These are phyloP conservation scores for Dynastes tityus DNA, from an alignment of 2,888 invertebrate genomes.

Conservation along the genomic window DNA sequence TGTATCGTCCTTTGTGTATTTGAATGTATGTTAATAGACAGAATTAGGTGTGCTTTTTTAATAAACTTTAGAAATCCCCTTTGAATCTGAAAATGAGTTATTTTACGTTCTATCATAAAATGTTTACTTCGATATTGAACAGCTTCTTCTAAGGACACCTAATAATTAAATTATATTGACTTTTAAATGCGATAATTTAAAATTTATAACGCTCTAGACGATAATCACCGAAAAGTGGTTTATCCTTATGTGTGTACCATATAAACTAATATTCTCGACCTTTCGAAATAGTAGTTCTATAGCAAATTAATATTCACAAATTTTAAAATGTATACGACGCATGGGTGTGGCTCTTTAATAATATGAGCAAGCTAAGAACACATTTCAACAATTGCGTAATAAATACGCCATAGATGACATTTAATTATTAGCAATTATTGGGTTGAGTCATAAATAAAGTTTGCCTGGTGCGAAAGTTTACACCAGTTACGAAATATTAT, in stretches of 20 bases:
- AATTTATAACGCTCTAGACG: background rate
- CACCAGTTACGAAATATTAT: no score
- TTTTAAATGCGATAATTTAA: background rate
- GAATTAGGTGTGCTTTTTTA: no score
- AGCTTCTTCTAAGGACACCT: background rate
- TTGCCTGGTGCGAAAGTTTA: no score
- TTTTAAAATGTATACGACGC: background rate
- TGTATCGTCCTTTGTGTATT: no score
- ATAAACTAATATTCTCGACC: slow-evolving; percentile 27
- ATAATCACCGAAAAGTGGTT: background rate
- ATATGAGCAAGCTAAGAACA: background rate
- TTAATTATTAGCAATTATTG: background rate
- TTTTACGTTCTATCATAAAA: background rate
- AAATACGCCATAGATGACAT: background rate
- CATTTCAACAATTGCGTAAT: slow-evolving; percentile 27
- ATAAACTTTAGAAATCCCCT: no score
- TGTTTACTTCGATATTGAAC: background rate
- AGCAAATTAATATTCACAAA: slow-evolving; percentile 39
- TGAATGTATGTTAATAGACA: no score
- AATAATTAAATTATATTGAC: background rate
- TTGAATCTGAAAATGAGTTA: background rate
- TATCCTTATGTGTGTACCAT: background rate
- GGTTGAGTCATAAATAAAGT: no score
- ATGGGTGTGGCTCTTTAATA: slow-evolving; percentile 36
- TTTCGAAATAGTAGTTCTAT: slow-evolving; percentile 18